Conservation (phyloP, 2,797 vertebrate species). For the Labeo calbasu region DNA sequence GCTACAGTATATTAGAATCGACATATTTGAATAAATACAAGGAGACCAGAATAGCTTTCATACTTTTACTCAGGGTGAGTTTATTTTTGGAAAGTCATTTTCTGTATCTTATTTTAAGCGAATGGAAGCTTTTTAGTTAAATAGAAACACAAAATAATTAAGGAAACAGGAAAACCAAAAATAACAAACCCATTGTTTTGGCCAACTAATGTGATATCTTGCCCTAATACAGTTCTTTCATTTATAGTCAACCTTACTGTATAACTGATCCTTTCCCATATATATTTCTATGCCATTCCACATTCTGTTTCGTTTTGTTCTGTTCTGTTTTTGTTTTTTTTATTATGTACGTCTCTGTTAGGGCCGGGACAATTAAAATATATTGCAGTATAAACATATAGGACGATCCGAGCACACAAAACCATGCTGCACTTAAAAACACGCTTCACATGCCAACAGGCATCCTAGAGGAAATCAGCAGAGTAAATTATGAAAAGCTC, state of each 20-base stretch:
- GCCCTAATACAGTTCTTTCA: neutral
- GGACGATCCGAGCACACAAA: slow-evolving; percentile 21
- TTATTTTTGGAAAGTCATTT: neutral
- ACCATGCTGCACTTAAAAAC: slow-evolving; percentile 43
- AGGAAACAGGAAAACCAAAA: neutral
- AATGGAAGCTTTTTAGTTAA: neutral
- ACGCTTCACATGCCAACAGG: slow-evolving; percentile 45
- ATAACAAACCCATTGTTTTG: neutral
- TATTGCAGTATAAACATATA: slow-evolving; percentile 16
- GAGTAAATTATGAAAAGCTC: slow-evolving; percentile 54
- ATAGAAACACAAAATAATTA: neutral
- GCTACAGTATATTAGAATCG: neutral
- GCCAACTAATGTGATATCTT: neutral
- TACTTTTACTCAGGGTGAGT: neutral
- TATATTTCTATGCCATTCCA: neutral
- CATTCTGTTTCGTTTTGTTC: neutral
- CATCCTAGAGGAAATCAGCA: slow-evolving; percentile 47
- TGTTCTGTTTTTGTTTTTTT: too few species aligned
- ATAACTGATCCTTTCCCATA: neutral
- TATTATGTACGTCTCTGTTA: neutral
- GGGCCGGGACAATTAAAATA: slow-evolving; percentile 3
- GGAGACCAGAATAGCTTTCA: neutral
- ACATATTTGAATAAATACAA: neutral
- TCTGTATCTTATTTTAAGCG: neutral
- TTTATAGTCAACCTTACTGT: neutral